phyloP scores from a whole-genome alignment of 2,113 vertebrate species.

The Pardalotus punctatus region DNA sequence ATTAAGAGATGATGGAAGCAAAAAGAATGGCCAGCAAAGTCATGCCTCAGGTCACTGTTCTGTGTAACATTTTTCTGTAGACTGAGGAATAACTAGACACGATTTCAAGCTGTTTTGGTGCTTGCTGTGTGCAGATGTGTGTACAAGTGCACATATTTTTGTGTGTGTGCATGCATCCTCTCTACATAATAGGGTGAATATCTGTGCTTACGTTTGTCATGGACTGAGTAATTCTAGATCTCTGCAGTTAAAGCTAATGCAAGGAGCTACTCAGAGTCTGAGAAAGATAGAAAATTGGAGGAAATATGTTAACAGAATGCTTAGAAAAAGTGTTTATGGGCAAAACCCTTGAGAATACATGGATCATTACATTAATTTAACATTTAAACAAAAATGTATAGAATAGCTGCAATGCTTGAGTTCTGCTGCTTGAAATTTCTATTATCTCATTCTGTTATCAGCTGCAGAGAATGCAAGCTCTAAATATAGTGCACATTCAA shows the following conservation, averaged over 20 bases:
- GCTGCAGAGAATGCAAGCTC: conserved; percentile 48
- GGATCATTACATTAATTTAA: not conserved
- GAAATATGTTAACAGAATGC: not conserved
- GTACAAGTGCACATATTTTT: fast-evolving
- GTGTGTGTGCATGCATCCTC: not conserved
- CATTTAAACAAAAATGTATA: not conserved
- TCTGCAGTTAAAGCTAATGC: not conserved
- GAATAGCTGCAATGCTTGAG: not conserved
- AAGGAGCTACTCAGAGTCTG: not conserved
- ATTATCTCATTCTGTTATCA: conserved; percentile 50
- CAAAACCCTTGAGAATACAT: not conserved
- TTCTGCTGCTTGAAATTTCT: conserved; percentile 46
- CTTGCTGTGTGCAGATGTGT: not conserved
- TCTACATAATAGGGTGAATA: not conserved
- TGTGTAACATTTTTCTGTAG: not conserved
- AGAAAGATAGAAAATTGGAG: not conserved
- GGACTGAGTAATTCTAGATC: not conserved
- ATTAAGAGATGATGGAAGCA: not conserved
- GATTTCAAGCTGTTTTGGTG: not conserved
- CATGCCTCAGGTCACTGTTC: not conserved
- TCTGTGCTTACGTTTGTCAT: not conserved
- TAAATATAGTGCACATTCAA: conserved; percentile 65
- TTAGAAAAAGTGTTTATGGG: not conserved
- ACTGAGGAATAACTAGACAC: not conserved
- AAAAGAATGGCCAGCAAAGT: not conserved